phyloP scores from a whole-genome alignment of 2,797 vertebrate genomes.

The Sebastes vulpes region DNA sequence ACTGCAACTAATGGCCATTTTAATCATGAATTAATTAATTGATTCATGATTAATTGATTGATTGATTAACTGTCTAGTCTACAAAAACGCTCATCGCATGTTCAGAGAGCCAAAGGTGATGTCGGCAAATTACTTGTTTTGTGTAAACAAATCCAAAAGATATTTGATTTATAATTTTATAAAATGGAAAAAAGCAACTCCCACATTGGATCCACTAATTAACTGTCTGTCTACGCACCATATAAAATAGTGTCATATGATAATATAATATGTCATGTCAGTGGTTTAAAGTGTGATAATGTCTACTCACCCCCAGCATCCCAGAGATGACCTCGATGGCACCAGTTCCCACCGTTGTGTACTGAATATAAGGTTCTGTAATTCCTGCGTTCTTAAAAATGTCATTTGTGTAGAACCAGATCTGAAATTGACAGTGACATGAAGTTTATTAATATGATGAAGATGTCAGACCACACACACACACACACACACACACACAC shows the following conservation, averaged over 20 bases:
- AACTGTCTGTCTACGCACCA: not conserved
- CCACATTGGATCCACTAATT: not conserved
- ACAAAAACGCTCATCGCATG: not conserved
- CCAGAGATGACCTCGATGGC: constrained; percentile 90
- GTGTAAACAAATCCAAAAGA: not conserved
- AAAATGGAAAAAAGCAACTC: not conserved
- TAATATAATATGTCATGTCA: not conserved
- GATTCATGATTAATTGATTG: not conserved
- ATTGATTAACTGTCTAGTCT: not conserved
- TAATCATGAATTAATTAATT: not conserved
- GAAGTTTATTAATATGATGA: constrained; percentile 1
- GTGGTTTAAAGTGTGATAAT: not conserved
- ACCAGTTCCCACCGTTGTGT: constrained; percentile 91
- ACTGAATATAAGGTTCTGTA: constrained; percentile 86
- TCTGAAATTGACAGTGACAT: constrained; percentile 80
- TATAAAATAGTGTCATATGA: not conserved
- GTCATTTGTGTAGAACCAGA: constrained; percentile 95
- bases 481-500: constrained; percentile 4
- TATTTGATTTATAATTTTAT: not conserved
- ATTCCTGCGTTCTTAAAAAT: constrained; percentile 92
- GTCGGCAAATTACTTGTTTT: not conserved
- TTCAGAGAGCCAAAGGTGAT: not conserved
- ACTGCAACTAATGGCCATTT: not conserved
- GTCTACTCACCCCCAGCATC: constrained; percentile 88
- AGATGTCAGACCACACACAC: not conserved